Percentiles rank a stretch among this genome's conserved stretches.
Evolutionary conservation across 2,113 vertebrate species (phyloP).

Genomic region (Lagopus leucura): DNA sequence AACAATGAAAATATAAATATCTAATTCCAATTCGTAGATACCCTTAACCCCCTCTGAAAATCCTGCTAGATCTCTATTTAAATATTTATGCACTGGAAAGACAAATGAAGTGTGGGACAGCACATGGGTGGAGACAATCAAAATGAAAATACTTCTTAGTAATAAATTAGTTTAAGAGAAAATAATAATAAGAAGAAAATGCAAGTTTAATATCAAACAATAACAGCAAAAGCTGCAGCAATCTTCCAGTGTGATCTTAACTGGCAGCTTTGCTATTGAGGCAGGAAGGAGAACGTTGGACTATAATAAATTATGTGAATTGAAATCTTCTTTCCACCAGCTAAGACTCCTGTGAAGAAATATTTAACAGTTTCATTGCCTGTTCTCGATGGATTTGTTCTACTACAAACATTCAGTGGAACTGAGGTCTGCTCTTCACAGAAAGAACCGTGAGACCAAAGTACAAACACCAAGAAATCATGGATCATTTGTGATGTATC

Average conservation of each 20-base stretch:
- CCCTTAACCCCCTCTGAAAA: neutral
- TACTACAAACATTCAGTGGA: neutral
- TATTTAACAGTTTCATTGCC: neutral
- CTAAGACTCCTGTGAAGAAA: constrained; percentile 3
- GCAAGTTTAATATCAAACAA: constrained; percentile 15
- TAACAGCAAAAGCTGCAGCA: neutral
- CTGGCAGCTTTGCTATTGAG: constrained; percentile 41
- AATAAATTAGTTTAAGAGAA: neutral
- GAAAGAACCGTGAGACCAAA: neutral
- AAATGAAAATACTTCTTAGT: neutral
- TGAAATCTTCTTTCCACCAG: constrained; percentile 42
- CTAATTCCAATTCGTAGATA: neutral
- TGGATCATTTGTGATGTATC: neutral
- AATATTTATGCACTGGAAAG: neutral
- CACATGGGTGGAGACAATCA: neutral
- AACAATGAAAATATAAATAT: neutral
- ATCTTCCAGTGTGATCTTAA: constrained; percentile 32
- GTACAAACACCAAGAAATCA: neutral
- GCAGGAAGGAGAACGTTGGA: constrained; percentile 15
- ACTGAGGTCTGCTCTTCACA: neutral
- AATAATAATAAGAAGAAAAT: neutral
- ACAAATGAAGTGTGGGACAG: neutral
- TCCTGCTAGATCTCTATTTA: fast-evolving
- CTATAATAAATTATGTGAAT: constrained; percentile 55
- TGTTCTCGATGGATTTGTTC: neutral